Evolutionary conservation across 2,888 invertebrate species (phyloP), one percentile per base, ranked within the genome.

Genomic region (Euphydryas editha): DNA sequence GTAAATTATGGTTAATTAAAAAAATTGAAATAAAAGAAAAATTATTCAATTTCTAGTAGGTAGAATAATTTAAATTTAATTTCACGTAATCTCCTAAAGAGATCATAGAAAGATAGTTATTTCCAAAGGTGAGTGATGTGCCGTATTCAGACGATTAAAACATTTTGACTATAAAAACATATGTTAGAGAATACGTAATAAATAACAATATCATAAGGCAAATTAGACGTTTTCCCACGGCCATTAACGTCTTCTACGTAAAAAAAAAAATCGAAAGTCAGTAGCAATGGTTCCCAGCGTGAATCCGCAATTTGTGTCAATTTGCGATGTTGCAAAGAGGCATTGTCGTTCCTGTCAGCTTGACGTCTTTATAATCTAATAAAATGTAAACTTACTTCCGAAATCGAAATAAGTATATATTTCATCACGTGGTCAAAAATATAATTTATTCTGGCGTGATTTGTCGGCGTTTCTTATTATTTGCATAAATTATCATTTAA

Each of bases 191-290:
- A 59, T 55, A 37, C 8, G 15, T 51, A 59, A 62, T 62, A 69
- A 67, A 63, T 63, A 58, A 59, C 42, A 44, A 44, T n/a, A 62
- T 64, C 36, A 59, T 49, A 36, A 37, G 66, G 64, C 77, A 85
- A 84, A 86, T 83, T 81, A 81, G 76, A 62, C 42, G 71, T 8
- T 70, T 88, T 89, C 88, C 83, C 89, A 89, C 88, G 87, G 75
- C 59, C 61, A 67, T 66, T 61, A 70, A 49, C 65, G 24, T 63
- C 74, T 80, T 78, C 77, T 78, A 76, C 76, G 70, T 73, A 73
- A 68, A 66, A 65, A 30, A 61, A 42, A 68, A 73, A 78, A 75
- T 82, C 84, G 87, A 85, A 86, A 69, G 82, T 83, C 79, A 82
- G 78, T 79, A 78, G 20, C 42, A 37, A 30, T 18, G 2, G 13